Base-by-base conservation (phyloP, 2,113 vertebrate species). In the Apteryx owenii region DNA sequence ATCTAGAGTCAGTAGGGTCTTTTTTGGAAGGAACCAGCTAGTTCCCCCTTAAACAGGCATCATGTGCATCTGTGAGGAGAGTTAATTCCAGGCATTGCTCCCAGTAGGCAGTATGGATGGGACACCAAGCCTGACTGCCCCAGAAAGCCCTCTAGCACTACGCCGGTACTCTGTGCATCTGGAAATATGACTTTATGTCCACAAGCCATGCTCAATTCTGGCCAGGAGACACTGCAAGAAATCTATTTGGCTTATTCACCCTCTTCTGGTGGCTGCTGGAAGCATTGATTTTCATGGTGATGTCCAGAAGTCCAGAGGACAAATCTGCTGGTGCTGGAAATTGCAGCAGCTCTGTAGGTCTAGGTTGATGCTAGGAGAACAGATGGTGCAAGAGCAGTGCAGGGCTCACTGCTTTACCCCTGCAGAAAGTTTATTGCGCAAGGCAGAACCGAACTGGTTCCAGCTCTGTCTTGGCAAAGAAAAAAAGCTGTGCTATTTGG, bases 41-140 rank as follows among this genome's bases (percentile, higher is more conserved):
- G 5, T 80, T 83, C 72, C 22, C 40, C 83, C 84, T 66, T 68
- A 85, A 95, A 84, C 16, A 72, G 61, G 29, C 58, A 61, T 88
- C 58, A 73, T 17, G 12, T 11, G 36, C 14, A 64, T 12, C 31
- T 73, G 2, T 26, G 22, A 83, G 60, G 36, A 12, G 18, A 48
- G n/a, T 17, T 86, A 33, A 26, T 29, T 66, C 20, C 42, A 78
- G 50, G 68, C 17, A 58, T 77, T 86, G 44, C 44, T 88, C 26
- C 29, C 50, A 19, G 7, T 26, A 58, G 28, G 12, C 25, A 8
- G 23, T 28, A 7, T 4, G 12, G 38, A 33, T 61, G 29, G 58
- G 19, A 61, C 19, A 69, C 12, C 16, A 88, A 77, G 44, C 13
- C 66, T 90, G 8, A 2, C 12, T 64, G 60, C 58, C 29, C 28